phyloP scores from a whole-genome alignment of 1,140 invertebrate species.

The Euwallacea similis region DNA sequence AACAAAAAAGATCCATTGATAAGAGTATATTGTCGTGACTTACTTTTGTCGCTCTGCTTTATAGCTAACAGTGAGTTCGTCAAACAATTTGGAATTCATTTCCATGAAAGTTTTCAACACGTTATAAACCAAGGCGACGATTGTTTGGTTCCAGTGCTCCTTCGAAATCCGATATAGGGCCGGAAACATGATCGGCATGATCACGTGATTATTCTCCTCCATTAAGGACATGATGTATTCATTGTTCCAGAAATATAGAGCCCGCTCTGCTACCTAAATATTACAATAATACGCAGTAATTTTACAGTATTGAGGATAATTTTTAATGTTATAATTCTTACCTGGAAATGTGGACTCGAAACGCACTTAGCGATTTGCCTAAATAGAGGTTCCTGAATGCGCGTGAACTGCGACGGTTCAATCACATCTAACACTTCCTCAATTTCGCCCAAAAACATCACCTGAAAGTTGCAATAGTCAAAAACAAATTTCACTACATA shows the following conservation, averaged over 20 bases:
- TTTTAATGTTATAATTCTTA: conserved; percentile 48
- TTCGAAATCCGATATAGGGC: conserved; percentile 97
- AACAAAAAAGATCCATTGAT: not conserved
- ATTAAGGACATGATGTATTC: conserved; percentile 95
- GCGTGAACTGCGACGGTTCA: conserved; percentile 96
- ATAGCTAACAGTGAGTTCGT: conserved; percentile 97
- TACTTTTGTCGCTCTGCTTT: conserved; percentile 97
- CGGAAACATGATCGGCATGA: conserved; percentile 95
- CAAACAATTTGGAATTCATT: conserved; percentile 99
- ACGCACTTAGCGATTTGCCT: conserved; percentile 97
- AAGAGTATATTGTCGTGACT: conserved; percentile 40
- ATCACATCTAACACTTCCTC: conserved; percentile 98
- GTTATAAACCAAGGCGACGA: conserved; percentile 98
- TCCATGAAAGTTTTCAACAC: conserved; percentile 99
- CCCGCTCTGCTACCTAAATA: conserved; percentile 91
- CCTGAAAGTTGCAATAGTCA: conserved; percentile 48
- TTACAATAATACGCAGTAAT: not conserved
- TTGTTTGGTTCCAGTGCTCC: conserved; percentile 99
- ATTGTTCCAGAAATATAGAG: conserved; percentile 96
- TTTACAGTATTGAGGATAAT: not conserved
- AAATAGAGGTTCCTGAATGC: conserved; percentile 96
- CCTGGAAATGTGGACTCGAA: conserved; percentile 97
- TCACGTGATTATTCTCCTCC: conserved; percentile 88
- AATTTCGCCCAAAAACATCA: conserved; percentile 98
- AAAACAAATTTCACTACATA: not conserved